Percentiles rank a stretch among this genome's conserved stretches.
Evolutionary conservation across 2,797 vertebrate genomes (phyloP).

Genomic region (Yasuhikotakia modesta): DNA sequence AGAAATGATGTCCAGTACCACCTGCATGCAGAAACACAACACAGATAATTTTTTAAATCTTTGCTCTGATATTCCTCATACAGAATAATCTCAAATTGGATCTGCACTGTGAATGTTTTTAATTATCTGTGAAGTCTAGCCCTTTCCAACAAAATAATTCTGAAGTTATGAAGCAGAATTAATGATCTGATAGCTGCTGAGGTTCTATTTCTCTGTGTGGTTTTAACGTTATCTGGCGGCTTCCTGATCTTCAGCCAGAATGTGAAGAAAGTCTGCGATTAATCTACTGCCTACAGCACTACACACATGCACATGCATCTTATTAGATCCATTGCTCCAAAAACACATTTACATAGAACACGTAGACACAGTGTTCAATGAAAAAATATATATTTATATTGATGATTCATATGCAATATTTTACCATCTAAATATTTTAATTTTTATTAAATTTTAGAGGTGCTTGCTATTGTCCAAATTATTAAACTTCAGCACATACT

Average conservation of each 20-base stretch:
- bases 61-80: conserved; percentile 70
- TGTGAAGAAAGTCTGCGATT: conserved; percentile 69
- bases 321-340: conserved; percentile 41
- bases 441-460: not conserved
- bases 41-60: conserved; percentile 33
- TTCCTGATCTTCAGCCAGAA: conserved; percentile 77
- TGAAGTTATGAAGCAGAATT: conserved; percentile 81
- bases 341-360: conserved; percentile 14
- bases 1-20: not conserved
- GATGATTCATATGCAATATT: not conserved
- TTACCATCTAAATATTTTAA: not conserved
- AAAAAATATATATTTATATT: conserved; percentile 12
- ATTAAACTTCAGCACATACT: not conserved
- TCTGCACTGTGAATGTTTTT: conserved; percentile 79
- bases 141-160: conserved; percentile 75
- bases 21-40: conserved; percentile 11
- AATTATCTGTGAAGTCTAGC: conserved; percentile 80
- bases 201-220: conserved; percentile 70
- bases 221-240: conserved; percentile 76
- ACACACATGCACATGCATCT: conserved; percentile 27
- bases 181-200: conserved; percentile 69
- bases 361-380: conserved; percentile 28
- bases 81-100: conserved; percentile 78
- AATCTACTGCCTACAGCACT: conserved; percentile 62
- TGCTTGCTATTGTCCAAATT: not conserved